Evolutionary conservation across 2,113 vertebrate genomes (phyloP), one percentile per base, ranked within the genome.

Genomic region (Nansenia antarctica): DNA sequence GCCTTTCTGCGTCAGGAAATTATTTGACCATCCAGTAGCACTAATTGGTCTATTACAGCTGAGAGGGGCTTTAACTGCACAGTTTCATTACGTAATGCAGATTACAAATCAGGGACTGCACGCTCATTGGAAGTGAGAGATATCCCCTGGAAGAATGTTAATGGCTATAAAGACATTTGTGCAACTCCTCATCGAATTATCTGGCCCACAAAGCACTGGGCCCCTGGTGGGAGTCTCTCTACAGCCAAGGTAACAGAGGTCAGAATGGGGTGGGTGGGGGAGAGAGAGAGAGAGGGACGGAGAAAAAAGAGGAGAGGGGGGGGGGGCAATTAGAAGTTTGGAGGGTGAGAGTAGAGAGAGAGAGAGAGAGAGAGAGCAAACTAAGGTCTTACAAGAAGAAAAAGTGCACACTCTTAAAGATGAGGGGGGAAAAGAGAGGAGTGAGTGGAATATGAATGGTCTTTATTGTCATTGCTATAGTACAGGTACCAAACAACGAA

Each of bases 111-210:
- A 79, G 59, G 35, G 31, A 49, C 39, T 29, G 24, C 66, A 72
- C 1, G 3, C 70, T 87, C 54, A 82, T 74, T 83, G 74, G 74
- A 86, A 82, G 74, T 84, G 87, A 89, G 85, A 80, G 76, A 79
- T 80, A 80, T 86, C 80, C 80, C 66, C 62, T 24, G n/a, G 67
- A 91, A 79, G 87, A 89, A 89, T 87, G 83, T 87, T 89, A 85
- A 90, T 85, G 71, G 83, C 75, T 73, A 27, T 30, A 76, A 78
- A 80, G 74, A 52, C 69, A 65, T 62, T 34, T 8, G 42, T 29
- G 39, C 77, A 65, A 39, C 76, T 84, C 73, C 45, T 80, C 37
- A 5, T 27, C 59, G 61, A 75, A 74, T 82, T 73, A 81, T 73
- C 52, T n/a, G n/a, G n/a, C 20, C 47, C 77, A 72, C 15, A 22